Conservation (phyloP, 1,140 invertebrate genomes). For the Hetaerina americana region DNA sequence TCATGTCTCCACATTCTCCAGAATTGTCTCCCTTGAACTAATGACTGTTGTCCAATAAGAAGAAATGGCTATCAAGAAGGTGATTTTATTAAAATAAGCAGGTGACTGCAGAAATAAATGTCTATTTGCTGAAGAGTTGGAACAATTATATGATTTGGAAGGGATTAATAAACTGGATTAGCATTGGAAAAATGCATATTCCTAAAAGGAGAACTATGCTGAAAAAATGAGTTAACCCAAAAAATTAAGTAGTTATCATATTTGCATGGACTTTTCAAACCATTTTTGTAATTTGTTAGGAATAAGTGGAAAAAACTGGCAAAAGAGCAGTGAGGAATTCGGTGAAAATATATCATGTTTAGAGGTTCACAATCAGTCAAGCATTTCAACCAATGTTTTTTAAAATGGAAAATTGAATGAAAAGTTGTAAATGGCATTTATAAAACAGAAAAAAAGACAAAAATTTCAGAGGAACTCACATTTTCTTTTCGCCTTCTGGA, state of each 20-base stretch:
- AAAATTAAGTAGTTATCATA: not conserved
- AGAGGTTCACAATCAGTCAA: not conserved
- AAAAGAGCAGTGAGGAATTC: not conserved
- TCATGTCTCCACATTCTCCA: too few species aligned
- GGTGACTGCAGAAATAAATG: not conserved
- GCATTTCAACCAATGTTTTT: not conserved
- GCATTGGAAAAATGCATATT: not conserved
- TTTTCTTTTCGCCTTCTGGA: not conserved
- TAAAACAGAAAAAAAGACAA: not conserved
- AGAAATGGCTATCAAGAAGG: not conserved
- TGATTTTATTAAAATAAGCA: not conserved
- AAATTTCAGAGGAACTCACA: not conserved
- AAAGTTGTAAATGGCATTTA: not conserved
- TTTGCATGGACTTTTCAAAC: not conserved
- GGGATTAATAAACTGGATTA: not conserved
- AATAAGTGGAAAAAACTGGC: not conserved
- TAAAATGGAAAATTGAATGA: not conserved
- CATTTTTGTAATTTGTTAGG: not conserved
- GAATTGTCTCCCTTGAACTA: not conserved
- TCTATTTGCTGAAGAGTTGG: not conserved
- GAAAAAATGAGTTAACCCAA: not conserved
- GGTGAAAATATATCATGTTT: not conserved
- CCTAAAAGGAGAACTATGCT: not conserved
- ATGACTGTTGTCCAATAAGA: not conserved
- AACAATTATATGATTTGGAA: not conserved